phyloP scores from a whole-genome alignment of 2,888 invertebrate genomes.

The Sphinx pinastri region DNA sequence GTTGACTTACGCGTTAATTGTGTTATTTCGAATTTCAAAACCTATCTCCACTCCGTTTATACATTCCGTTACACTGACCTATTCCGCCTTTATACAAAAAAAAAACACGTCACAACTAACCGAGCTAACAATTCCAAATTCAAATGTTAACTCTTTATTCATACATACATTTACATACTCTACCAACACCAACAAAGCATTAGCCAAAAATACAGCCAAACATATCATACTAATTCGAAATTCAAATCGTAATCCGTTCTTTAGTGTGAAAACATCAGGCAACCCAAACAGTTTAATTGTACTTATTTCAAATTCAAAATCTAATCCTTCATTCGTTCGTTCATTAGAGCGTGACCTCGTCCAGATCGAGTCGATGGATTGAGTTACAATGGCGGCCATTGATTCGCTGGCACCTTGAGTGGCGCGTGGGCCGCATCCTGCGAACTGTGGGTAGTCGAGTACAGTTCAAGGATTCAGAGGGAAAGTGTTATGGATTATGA shows the following conservation, averaged over 20 bases:
- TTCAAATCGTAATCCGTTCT: background rate
- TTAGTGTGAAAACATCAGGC: conserved; percentile 1
- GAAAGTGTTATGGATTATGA: conserved; percentile 26
- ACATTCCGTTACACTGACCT: conserved; percentile 1
- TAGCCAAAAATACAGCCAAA: background rate
- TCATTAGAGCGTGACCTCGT: conserved; percentile 22
- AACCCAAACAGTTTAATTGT: conserved; percentile 2
- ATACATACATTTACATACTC: background rate
- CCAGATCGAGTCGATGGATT: conserved; percentile 16
- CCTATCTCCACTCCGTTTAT: background rate
- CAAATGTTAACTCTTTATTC: background rate
- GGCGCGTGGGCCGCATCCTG: conserved; percentile 55
- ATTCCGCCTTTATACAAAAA: background rate
- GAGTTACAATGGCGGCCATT: conserved; percentile 51
- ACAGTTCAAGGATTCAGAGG: conserved; percentile 27
- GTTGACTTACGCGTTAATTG: background rate
- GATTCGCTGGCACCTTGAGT: conserved; percentile 51
- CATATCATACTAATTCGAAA: background rate
- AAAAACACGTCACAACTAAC: background rate
- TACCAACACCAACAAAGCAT: background rate
- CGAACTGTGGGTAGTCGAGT: conserved; percentile 34
- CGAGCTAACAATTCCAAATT: background rate
- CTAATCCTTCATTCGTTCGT: conserved; percentile 13
- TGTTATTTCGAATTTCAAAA: conserved; percentile 6
- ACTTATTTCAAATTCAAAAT: conserved; percentile 15